These are phyloP conservation scores for Oryctolagus cuniculus DNA, from an alignment of 2,113 vertebrate genomes.

Conservation along the genomic window mOryCun1.1 NC_091436.1:49550001-49550500, in stretches of 20 bases:
- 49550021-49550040: too few relatives aligned
- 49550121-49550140: not conserved
- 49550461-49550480: not conserved
- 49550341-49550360: fast-evolving
- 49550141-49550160: not conserved
- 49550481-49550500: not conserved
- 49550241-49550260: not conserved
- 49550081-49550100: not conserved
- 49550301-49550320: not conserved
- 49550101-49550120: not conserved
- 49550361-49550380: not conserved
- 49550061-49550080: not conserved
- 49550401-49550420: not conserved
- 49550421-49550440: not conserved
- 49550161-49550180: not conserved
- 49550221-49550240: not conserved
- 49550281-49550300: not conserved
- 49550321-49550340: not conserved
- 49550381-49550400: not conserved
- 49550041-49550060: too few relatives aligned
- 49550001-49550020: too few relatives aligned
- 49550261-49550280: not conserved
- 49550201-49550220: not conserved
- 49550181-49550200: not conserved
- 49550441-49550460: not conserved